Conservation (phyloP, 1,140 invertebrate species). For the Dryas iulia region DNA sequence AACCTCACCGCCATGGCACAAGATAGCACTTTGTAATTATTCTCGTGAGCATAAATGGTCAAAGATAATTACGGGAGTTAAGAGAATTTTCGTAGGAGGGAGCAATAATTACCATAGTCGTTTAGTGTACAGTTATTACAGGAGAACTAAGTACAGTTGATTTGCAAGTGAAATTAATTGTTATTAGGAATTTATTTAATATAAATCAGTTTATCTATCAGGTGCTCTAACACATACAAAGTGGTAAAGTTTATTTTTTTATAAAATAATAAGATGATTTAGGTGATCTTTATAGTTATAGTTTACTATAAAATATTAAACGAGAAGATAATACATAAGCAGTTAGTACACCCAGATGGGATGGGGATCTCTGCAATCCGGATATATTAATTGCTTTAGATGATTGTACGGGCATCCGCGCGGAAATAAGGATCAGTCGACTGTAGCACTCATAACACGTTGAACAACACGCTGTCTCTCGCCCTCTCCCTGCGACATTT, state of each 20-base stretch:
- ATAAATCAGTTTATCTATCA: too few species aligned
- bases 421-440: conserved; percentile 58
- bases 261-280: too few species aligned
- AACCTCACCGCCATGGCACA: conserved; percentile 13
- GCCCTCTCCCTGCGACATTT: conserved; percentile 7
- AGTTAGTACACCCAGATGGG: not conserved
- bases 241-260: too few species aligned
- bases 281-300: too few species aligned
- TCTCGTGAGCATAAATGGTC: conserved; percentile 25
- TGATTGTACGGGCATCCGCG: conserved; percentile 53
- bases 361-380: conserved; percentile 47
- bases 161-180: not conserved
- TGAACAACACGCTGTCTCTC: not conserved
- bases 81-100: conserved; percentile 22
- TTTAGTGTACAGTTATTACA: conserved; percentile 5
- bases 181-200: too few species aligned
- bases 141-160: not conserved
- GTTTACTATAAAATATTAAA: too few species aligned
- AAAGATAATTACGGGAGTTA: conserved; percentile 22
- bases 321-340: not conserved
- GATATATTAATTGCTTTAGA: conserved; percentile 61
- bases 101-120: conserved; percentile 14
- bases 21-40: conserved; percentile 29
- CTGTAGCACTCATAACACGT: conserved; percentile 22
- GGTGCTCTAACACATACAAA: too few species aligned